phyloP scores from a whole-genome alignment of 2,888 invertebrate genomes.

The Alcis repandata region DNA sequence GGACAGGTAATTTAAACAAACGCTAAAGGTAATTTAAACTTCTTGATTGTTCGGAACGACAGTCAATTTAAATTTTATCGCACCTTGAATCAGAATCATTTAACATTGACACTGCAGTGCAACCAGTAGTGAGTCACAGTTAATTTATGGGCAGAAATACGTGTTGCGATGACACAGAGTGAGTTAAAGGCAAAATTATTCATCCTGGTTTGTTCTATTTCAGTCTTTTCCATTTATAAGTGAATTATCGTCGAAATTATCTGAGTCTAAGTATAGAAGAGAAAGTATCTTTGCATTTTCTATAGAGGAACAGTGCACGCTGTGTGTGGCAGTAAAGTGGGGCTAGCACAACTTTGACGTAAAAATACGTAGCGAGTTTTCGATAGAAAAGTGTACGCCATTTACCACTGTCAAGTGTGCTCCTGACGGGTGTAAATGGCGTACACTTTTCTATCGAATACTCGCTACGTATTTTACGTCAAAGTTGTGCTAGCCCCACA shows the following conservation, averaged over 20 bases:
- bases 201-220: slow-evolving; percentile 35
- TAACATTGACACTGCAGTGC: slow-evolving; percentile 3
- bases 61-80: slow-evolving; percentile 3
- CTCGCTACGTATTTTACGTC: too few relatives aligned
- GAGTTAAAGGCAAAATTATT: slow-evolving; percentile 33
- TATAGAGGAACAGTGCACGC: neutral
- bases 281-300: slow-evolving; percentile 1
- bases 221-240: slow-evolving; percentile 16
- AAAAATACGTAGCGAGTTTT: too few relatives aligned
- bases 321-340: neutral
- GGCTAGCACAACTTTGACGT: too few relatives aligned
- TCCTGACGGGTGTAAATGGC: too few relatives aligned
- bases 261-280: slow-evolving; percentile 20
- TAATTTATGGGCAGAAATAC: slow-evolving; percentile 33
- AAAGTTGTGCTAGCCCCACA: too few relatives aligned
- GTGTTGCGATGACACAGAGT: slow-evolving; percentile 27
- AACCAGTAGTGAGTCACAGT: slow-evolving; percentile 23
- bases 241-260: slow-evolving; percentile 20
- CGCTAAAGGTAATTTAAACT: neutral
- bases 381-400: too few relatives aligned
- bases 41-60: neutral
- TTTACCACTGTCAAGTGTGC: too few relatives aligned
- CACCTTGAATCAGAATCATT: slow-evolving; percentile 7
- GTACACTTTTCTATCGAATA: too few relatives aligned
- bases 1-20: neutral